phyloP scores from a whole-genome alignment of 2,113 vertebrate genomes.

The Campylorhamphus procurvoides region DNA sequence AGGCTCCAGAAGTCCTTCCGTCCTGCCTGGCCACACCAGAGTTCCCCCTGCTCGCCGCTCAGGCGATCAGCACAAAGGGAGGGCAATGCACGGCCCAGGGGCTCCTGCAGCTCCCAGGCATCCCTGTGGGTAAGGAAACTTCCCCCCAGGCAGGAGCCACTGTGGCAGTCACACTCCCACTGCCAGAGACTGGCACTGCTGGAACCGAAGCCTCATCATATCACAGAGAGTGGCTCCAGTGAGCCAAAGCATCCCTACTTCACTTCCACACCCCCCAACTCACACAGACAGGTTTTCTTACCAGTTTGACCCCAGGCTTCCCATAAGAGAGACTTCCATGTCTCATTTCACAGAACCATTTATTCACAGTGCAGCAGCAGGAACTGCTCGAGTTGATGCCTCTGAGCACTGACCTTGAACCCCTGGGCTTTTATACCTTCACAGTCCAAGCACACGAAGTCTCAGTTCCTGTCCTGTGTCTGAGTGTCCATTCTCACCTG shows the following conservation, averaged over 20 bases:
- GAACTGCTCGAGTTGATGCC: background rate
- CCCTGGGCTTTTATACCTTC: background rate
- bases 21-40: background rate
- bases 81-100: background rate
- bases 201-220: background rate
- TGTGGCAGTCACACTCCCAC: background rate
- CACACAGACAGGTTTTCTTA: background rate
- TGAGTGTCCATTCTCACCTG: background rate
- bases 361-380: background rate
- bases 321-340: background rate
- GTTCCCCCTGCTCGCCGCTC: background rate
- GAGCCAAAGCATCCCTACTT: background rate
- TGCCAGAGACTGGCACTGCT: background rate
- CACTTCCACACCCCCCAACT: background rate
- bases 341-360: background rate
- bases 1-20: background rate
- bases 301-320: background rate
- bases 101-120: background rate
- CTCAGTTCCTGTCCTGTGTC: background rate
- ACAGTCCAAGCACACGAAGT: background rate
- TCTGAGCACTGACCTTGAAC: background rate
- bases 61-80: background rate
- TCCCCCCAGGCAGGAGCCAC: background rate
- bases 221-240: background rate
- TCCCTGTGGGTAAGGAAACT: background rate